These are phyloP conservation scores for Potamilus streckersoni DNA, from an alignment of 1,140 invertebrate species.

Conservation along the genomic window DNA sequence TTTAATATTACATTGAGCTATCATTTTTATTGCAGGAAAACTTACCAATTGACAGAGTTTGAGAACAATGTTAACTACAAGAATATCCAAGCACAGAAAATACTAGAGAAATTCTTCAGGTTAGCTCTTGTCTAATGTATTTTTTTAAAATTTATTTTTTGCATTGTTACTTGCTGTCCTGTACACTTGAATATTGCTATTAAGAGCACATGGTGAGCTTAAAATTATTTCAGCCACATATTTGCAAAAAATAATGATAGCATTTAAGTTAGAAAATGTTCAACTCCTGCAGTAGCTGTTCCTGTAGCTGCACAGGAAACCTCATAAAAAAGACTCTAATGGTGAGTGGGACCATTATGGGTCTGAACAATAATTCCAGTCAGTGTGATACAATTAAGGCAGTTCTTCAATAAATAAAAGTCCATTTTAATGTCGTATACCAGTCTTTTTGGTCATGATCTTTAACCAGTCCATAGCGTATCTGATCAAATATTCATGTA, in stretches of 20 bases:
- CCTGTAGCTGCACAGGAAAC: neutral
- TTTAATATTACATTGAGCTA: too few species aligned
- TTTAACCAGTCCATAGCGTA: too few species aligned
- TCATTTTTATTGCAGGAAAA: slow-evolving; percentile 52
- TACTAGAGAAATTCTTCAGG: slow-evolving; percentile 63
- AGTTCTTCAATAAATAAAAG: too few species aligned
- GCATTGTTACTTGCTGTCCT: neutral
- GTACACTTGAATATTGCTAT: neutral
- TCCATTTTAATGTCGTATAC: too few species aligned
- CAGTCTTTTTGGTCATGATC: too few species aligned
- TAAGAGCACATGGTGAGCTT: neutral
- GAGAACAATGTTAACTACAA: slow-evolving; percentile 61
- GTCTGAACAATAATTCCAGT: too few species aligned
- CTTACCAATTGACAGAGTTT: slow-evolving; percentile 57
- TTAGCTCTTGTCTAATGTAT: slow-evolving; percentile 27
- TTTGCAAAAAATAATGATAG: neutral
- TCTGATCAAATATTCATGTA: too few species aligned
- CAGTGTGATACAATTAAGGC: too few species aligned
- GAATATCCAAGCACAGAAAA: slow-evolving; percentile 59
- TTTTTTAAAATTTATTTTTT: neutral
- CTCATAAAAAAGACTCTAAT: neutral
- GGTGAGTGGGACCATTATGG: too few species aligned
- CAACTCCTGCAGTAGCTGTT: neutral
- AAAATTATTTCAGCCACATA: neutral
- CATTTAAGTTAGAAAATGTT: neutral